Evolutionary conservation across 2,888 invertebrate species (phyloP), one percentile per base, ranked within the genome.

Genomic region (Trichopria drosophilae): DNA sequence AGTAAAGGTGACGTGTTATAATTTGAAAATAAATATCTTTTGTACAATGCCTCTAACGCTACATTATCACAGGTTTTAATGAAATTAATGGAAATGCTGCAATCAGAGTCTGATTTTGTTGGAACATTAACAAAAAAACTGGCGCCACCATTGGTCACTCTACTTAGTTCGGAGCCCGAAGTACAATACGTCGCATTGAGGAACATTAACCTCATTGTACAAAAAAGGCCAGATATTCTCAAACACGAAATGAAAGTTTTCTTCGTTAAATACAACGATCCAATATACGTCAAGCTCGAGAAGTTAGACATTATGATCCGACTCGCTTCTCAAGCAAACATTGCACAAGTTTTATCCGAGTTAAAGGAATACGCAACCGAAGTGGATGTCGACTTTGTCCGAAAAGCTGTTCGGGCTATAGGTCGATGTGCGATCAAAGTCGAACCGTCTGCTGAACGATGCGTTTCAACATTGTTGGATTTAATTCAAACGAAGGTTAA

Each of bases 211-310:
- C 82, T 99, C 36, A 99, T 99, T 57, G 99, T 99, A 12, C 99
- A 99, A 78, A 99, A 99, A 77, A 83, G 97, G 32, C 95, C 98
- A 0, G 99, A 99, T 53, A 98, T 99, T 62, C 79, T 99, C 35
- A 99, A 99, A 75, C 96, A 98, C 68, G 99, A 99, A 79, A 98
- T 99, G 98, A 99, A 99, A 82, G 87, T 87, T 44, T 99, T 99
- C 80, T 99, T 99, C 76, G 99, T 99, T 26, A 99, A 99, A 73
- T 99, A 99, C 80, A 99, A 99, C 76, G 99, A 99, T 79, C 99
- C 99, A 0, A 99, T 99, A 73, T 99, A 99, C 76, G 99, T 99
- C 32, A 99, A 99, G 75, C 81, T 99, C 55, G 99, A 99, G 76
- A 99, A 99, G 74, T 73, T 99, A 65, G 99, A 99, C 75, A 99